Base-by-base conservation (phyloP, 2,888 invertebrate species). In the Meteorus colon region DNA sequence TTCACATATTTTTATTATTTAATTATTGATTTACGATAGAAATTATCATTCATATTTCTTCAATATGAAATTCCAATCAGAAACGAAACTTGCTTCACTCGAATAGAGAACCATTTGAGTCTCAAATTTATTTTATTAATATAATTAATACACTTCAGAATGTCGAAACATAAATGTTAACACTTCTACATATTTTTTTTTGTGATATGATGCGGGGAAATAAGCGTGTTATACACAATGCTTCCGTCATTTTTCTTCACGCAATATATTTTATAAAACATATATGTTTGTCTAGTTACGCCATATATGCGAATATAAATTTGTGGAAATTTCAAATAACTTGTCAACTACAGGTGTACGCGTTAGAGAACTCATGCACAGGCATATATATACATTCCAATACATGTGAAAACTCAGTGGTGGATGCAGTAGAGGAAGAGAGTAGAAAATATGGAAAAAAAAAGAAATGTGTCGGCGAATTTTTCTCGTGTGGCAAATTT, bases 271-370 rank as follows among this genome's bases (percentile, higher is more conserved):
- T 34, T 63, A 31, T 45, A 27, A 62, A n/a, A 24, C 69, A 70
- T 73, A 67, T 62, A 34, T 31, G 34, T 51, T 29, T 45, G 27
- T 51, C 31, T 27, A 75, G 37, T 31, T 76, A 37, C 29, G 37
- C 48, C 55, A 78, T 80, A 79, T 67, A 74, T 75, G 76, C 67
- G 78, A 79, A 78, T 77, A 76, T 67, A 66, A 76, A 77, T 67
- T 74, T 55, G 27, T 51, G 48, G 76, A 71, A 77, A 81, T 84
- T 84, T 84, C 77, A 81, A 81, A 82, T 80, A 82, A 84, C 83
- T 84, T 84, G 84, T 84, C 84, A 84, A 59, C 70, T 75, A 72
- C 84, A 84, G 84, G 80, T 77, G 76, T 51, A 27, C 75, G 67
- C 60, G 77, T 63, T 73, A 70, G 70, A 77, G 77, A 37, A 67